Base-by-base conservation (phyloP, 1,140 invertebrate genomes). In the Zaprionus nigranus region DNA sequence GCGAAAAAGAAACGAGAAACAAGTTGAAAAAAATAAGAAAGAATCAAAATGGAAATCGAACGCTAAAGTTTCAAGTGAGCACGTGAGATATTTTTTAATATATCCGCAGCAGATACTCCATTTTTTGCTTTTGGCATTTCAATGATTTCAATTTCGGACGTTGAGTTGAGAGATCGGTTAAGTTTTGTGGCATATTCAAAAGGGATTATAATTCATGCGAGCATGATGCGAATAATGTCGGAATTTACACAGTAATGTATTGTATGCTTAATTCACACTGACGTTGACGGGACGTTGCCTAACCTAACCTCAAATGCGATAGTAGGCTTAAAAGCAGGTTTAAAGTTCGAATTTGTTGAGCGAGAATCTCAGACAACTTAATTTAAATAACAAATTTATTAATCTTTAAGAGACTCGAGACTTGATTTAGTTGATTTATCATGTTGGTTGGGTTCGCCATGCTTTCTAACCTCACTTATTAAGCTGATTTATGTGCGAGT, bases 1-100 rank as follows among this genome's bases (percentile, higher is more conserved):
- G 46, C 63, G 64, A 81, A 79, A 86, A 82, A 82, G 79, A 81
- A 36, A 22, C 34, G 24, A 53, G 36, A 68, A 62, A 57, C 56
- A n/a, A 26, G 20, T 36, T 22, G 26, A n/a, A 43, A 61, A 54
- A 54, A 3, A 57, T 3, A 38, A 38, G 3, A 1, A 1, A 65
- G 58, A 68, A 59, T 28, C 40, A 36, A 46, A 63, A 70, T 22
- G 13, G 30, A 40, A 61, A 34, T 54, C 46, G 40, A 46, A 58
- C 38, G 22, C 22, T 34, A 36, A 26, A 65, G 61, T 36, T 46
- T 22, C n/a, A 46, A 46, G 63, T 64, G 36, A 20, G 67, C 73
- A 77, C 75, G 75, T 77, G 75, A 77, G 54, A 34, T 15, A 49
- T 63, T 77, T 73, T 20, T 56, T 20, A 77, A 77, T 62, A 38